Base-by-base conservation (phyloP, 2,888 invertebrate species). In the Drosophila subquinaria region DNA sequence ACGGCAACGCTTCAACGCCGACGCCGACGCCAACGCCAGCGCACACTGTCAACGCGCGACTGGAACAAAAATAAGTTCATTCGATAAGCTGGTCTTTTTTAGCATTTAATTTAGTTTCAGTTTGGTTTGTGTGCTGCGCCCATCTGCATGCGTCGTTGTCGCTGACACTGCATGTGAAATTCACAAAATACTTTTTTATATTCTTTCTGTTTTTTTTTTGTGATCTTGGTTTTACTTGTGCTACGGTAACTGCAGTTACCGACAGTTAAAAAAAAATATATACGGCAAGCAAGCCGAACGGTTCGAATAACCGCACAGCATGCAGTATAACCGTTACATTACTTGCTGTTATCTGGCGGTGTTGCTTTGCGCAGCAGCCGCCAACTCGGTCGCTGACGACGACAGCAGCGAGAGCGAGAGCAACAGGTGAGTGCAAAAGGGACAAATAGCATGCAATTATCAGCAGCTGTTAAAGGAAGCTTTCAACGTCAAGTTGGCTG, bases 101-200 rank as follows among this genome's bases (percentile, higher is more conserved):
- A 75, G 70, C 63, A 69, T 73, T 82, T 70, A 76, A 81, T 75
- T 82, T 72, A 65, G 82, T 75, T 81, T 81, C 81, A 90, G 89
- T 90, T 84, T 66, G 78, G 64, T 71, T 84, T 90, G 72, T 71
- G 81, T 69, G 74, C 82, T 78, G 84, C 79, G 84, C 75, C 79
- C 77, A 81, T 75, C 82, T 84, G 83, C 88, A 88, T 73, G 79
- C 60, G 66, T n/a, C 47, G 45, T 42, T 51, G 64, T 59, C 50
- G 27, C 53, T 69, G 52, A 51, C 23, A 65, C 35, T 67, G 68
- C 56, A 56, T 52, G 36, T 45, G n/a, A 40, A 42, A 36, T 43
- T 60, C 17, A 59, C 48, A 38, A 45, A n/a, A 8, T 33, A 27
- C 8, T 20, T 36, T 33, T 2, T 5, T 5, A 35, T n/a, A 6